Evolutionary conservation across 1,140 invertebrate species (phyloP), one percentile per base, ranked within the genome.

Genomic region (Drosophila funebris): DNA sequence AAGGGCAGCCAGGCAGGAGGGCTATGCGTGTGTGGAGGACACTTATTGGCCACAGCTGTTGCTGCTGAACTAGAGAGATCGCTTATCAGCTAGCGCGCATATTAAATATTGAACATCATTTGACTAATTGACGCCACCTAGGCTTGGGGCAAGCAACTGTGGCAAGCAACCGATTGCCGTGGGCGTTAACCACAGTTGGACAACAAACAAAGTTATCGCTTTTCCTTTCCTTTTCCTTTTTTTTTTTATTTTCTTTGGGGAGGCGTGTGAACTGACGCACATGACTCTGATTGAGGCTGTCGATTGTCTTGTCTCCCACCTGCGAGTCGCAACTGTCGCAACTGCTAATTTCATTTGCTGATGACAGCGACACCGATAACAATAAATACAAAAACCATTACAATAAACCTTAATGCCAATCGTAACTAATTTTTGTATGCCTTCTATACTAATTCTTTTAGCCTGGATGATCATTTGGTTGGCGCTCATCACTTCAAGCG

Each of bases 381-480:
- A 27, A 37, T 9, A 8, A 5, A 33, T 31, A 57, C 24, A 31
- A 14, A 20, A 33, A 24, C 29, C 22, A 43, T 48, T 56, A 33
- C 14, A 24, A 14, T 31, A 16, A 18, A 50, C 4, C 11, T 14
- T 31, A 33, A 33, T 52, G 27, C 3, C n/a, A 22, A 22, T 44
- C 27, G 8, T 4, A 11, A 31, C 29, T n/a, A 11, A 52, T 20
- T 52, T 52, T 20, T 41, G 14, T 8, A 18, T 41, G 7, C 31
- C 63, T 46, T 57, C 22, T 6, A 29, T 7, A 8, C 0, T 33
- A 5, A 33, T 57, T 24, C 52, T 94, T 94, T 16, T 94, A 97
- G 97, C 84, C 93, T 97, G 90, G 96, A 98, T 89, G 95, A 95
- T 66, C 97, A 98, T 84, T 91, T 97, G 79, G 94, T 97, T 11